Conservation (phyloP, 2,888 invertebrate species). For the Seira ritae region DNA sequence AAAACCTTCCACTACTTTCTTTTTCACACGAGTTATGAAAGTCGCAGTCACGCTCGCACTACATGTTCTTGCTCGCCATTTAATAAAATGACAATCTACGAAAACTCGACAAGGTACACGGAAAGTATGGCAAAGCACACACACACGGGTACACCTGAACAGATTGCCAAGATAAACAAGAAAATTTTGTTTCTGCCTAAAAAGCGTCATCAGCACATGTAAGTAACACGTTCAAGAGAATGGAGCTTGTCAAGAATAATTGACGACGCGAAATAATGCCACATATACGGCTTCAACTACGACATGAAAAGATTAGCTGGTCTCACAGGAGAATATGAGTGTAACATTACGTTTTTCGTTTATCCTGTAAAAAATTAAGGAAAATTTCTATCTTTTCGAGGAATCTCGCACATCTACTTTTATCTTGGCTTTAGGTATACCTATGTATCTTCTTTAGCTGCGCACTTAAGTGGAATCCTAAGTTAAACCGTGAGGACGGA, state of each 20-base stretch:
- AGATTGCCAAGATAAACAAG: slow-evolving; percentile 7
- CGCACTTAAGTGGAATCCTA: background rate
- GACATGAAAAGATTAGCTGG: background rate
- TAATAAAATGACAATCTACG: background rate
- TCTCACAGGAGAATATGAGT: background rate
- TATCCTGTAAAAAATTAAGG: background rate
- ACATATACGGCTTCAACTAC: background rate
- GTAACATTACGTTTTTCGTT: slow-evolving; percentile 1
- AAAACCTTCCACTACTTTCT: too few relatives aligned
- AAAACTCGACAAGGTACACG: too few relatives aligned
- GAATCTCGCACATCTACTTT: background rate
- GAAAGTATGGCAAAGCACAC: background rate
- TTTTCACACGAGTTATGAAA: too few relatives aligned
- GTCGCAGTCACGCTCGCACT: too few relatives aligned
- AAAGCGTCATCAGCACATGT: background rate
- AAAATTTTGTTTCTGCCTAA: background rate
- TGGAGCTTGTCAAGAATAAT: background rate
- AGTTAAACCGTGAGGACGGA: slow-evolving; percentile 16
- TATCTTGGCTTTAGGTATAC: background rate
- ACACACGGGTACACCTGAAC: background rate
- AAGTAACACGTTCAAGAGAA: background rate
- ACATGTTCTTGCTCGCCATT: background rate
- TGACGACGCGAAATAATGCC: background rate
- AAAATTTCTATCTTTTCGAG: background rate
- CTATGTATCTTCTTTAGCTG: background rate